Percentiles rank a stretch among this genome's conserved stretches.
These are phyloP conservation scores for Periparus ater DNA, from an alignment of 2,797 vertebrate genomes.

Conservation along the genomic window DNA sequence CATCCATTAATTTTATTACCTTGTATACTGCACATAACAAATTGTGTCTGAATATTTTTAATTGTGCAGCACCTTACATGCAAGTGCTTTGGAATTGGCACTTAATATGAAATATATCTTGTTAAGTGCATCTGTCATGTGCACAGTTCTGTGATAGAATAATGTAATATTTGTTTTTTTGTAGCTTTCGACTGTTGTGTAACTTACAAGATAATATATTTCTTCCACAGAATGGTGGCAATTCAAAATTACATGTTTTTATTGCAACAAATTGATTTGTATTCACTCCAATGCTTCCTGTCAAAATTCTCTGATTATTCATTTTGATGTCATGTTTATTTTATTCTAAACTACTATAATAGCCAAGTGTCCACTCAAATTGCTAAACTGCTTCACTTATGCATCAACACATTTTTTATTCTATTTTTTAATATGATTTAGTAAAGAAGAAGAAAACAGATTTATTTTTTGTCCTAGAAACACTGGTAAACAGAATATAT, in stretches of 20 bases:
- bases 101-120: constrained; percentile 65
- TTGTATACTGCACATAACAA: constrained; percentile 68
- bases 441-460: background rate
- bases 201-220: constrained; percentile 25
- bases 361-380: background rate
- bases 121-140: constrained; percentile 60
- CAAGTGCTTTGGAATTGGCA: constrained; percentile 65
- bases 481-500: background rate
- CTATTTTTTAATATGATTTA: background rate
- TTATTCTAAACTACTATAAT: background rate
- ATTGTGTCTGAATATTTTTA: constrained; percentile 71
- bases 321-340: background rate
- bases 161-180: constrained; percentile 29
- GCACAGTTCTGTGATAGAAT: background rate
- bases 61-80: constrained; percentile 64
- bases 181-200: constrained; percentile 21
- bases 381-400: background rate
- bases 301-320: background rate
- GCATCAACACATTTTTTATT: background rate
- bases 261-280: constrained; percentile 22
- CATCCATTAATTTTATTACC: constrained; percentile 76
- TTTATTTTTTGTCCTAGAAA: background rate
- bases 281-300: background rate
- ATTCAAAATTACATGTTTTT: background rate
- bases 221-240: background rate